Evolutionary conservation across 2,888 invertebrate species (phyloP).

Genomic region (Acronicta psi): DNA sequence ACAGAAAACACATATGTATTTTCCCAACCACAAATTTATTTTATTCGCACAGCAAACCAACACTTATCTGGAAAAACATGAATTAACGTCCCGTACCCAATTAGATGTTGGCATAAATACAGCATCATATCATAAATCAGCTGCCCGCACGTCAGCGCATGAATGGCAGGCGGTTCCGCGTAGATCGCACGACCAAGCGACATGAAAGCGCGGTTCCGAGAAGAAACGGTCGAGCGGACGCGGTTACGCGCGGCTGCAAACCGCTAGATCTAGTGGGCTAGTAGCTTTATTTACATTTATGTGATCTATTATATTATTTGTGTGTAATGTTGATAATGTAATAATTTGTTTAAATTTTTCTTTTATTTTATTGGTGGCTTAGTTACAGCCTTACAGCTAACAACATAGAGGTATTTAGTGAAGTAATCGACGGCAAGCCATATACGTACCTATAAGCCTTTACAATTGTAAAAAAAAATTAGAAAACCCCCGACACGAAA

Average conservation of each 20-base stretch:
- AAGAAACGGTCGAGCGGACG: conserved; percentile 64
- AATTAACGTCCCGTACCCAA: conserved; percentile 40
- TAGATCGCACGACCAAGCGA: conserved; percentile 32
- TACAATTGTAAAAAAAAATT: too few species aligned
- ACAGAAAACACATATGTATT: background rate
- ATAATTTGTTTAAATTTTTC: too few species aligned
- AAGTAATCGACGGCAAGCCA: too few species aligned
- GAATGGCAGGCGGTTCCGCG: conserved; percentile 43
- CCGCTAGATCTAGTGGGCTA: conserved; percentile 41
- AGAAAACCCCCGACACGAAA: too few species aligned
- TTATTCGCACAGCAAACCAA: conserved; percentile 13
- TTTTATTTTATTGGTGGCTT: too few species aligned
- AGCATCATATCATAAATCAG: conserved; percentile 51
- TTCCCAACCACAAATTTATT: background rate
- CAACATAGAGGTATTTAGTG: too few species aligned
- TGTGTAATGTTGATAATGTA: too few species aligned
- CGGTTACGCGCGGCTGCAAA: conserved; percentile 58
- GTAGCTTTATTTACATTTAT: conserved; percentile 45
- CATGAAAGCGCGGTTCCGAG: conserved; percentile 71
- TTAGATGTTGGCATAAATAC: conserved; percentile 48
- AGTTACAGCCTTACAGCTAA: too few species aligned
- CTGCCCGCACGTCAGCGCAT: conserved; percentile 27
- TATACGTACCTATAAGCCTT: too few species aligned
- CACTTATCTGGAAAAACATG: conserved; percentile 39
- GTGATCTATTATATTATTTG: background rate